These are phyloP conservation scores for Asarcornis scutulata DNA, from an alignment of 2,113 vertebrate species.

Conservation along the genomic window DNA sequence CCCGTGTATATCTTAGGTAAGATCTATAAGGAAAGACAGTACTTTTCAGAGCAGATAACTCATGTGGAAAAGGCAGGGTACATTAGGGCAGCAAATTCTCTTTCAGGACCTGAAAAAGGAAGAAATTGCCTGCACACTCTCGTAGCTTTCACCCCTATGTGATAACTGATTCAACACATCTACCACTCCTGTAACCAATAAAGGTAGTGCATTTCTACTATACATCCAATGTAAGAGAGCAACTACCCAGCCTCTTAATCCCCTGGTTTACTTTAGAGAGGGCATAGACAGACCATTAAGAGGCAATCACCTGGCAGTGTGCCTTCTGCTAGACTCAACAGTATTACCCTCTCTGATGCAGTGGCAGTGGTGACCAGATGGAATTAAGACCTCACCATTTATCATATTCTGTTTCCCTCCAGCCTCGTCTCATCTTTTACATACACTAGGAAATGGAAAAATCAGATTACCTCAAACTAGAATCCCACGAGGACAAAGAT, in stretches of 20 bases:
- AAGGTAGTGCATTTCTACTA: background rate
- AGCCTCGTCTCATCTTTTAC: background rate
- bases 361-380: background rate
- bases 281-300: background rate
- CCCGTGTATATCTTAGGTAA: background rate
- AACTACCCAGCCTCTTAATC: background rate
- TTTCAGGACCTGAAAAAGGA: background rate
- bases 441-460: background rate
- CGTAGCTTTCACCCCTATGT: background rate
- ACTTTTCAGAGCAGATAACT: slow-evolving; percentile 6
- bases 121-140: background rate
- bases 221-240: background rate
- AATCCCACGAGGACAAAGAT: background rate
- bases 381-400: background rate
- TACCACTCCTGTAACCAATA: background rate
- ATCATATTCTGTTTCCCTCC: background rate
- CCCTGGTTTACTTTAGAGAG: background rate
- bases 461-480: background rate
- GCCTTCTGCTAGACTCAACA: background rate
- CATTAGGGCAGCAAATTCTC: background rate
- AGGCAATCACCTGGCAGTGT: background rate
- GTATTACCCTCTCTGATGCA: background rate
- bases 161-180: background rate
- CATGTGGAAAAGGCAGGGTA: background rate
- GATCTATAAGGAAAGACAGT: background rate